A percentile compares a stretch with the other conserved stretches of the same genome.
Evolutionary conservation across 2,113 vertebrate genomes (phyloP).

Genomic region (Odocoileus hemionus): DNA sequence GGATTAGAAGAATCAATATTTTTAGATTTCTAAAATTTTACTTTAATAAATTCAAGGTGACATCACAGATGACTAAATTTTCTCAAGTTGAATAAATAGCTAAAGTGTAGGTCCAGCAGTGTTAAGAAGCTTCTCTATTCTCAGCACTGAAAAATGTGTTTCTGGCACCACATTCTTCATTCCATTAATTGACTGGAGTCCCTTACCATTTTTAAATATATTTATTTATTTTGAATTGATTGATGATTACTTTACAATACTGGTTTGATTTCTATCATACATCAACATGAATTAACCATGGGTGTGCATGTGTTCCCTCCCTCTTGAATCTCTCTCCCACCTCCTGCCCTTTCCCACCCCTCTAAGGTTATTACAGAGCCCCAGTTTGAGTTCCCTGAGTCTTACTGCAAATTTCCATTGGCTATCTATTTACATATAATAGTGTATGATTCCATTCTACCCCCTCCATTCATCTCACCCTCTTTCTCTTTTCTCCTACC

Average conservation of each 20-base stretch:
- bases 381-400: not conserved
- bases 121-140: not conserved
- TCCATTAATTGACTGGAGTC: not conserved
- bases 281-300: not conserved
- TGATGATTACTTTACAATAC: not conserved
- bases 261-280: not conserved
- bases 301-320: not conserved
- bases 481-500: not conserved
- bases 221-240: not conserved
- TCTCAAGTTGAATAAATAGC: not conserved
- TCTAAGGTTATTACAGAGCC: not conserved
- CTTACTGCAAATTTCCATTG: not conserved
- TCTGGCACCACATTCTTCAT: not conserved
- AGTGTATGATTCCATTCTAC: not conserved
- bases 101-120: not conserved
- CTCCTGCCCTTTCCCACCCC: not conserved
- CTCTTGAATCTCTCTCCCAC: not conserved
- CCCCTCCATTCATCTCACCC: not conserved
- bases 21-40: not conserved
- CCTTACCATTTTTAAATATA: not conserved
- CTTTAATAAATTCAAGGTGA: not conserved
- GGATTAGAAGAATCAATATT: not conserved
- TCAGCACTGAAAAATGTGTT: not conserved
- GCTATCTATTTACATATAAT: not conserved
- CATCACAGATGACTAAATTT: not conserved